Base-by-base conservation (phyloP, 1,140 invertebrate species). In the Neodiprion lecontei region DNA sequence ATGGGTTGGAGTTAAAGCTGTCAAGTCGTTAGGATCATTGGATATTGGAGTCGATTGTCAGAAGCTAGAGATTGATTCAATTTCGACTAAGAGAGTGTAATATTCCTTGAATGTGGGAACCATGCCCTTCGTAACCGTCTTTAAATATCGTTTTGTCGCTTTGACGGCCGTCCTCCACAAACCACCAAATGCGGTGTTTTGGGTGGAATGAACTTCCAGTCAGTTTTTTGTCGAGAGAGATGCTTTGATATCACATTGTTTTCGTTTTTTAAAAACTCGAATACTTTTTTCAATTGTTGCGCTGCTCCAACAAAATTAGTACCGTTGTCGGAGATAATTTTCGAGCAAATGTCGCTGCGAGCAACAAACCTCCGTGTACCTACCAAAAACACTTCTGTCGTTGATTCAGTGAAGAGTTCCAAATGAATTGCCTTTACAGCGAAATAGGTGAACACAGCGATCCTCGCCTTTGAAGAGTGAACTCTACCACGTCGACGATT, bases 141-240 rank as follows among this genome's bases (percentile, higher is more conserved):
- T 10, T 14, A 53, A 14, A 53, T 0, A n/a, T 10, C 67, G 40
- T 23, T 23, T 69, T 9, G 11, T n/a, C 40, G 73, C 61, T 5
- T 77, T 9, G 2, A 72, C 48, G 9, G 69, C 71, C 21, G 77
- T 75, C 65, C 81, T 79, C 76, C 78, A 78, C 9, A 81, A 69
- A 10, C 80, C 80, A 0, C 77, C 77, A 65, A 83, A 69, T 83
- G 79, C 5, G 81, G 77, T 3, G 76, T 73, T 49, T 8, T n/a
- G 9, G 79, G 75, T 1, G 81, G 81, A 61, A 78, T 80, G 48
- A 80, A 81, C 23, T 78, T 12, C 78, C 79, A 80, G 21, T 47
- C 11, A 11, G 77, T 76, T 1, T 61, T 72, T 72, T 47, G 53
- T 17, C 67, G 70, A 67, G 73, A 47, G 23, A 76, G 50, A 21